Base-by-base conservation (phyloP, 2,888 invertebrate genomes). In the Griposia aprilina region DNA sequence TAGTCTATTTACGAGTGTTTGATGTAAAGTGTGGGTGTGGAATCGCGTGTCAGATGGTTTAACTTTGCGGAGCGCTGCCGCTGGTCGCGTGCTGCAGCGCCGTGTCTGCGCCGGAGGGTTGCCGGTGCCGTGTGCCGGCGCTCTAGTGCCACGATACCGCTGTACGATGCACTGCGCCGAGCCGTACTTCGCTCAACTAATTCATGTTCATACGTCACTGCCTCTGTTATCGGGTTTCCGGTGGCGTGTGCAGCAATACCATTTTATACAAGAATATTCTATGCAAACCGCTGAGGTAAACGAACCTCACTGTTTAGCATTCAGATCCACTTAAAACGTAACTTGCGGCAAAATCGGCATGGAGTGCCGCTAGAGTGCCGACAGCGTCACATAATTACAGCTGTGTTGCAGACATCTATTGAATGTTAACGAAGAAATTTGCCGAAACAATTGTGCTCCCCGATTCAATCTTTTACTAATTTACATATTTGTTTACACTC, bases 211-310 rank as follows among this genome's bases (percentile, higher is more conserved):
- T 91, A 92, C 90, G 90, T 91, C 92, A 90, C 92, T 90, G 89
- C 88, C 86, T 88, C 84, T 83, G 87, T 90, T 94, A 94, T 94
- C 94, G 82, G 80, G 84, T 89, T 93, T 93, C 94, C 94, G 90
- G 89, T 93, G 87, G 92, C 92, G 92, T 92, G 92, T 91, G 90
- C 90, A 88, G 88, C 86, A 81, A 87, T 80, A 80, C 82, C 81
- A 81, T 87, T 89, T 85, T 88, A 84, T 89, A 86, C 88, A 75
- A 85, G 76, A 81, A 89, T 90, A 90, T 90, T 92, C 88, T 92
- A 93, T 92, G 92, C 91, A 91, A 90, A 89, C 84, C 77, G 77
- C 88, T 85, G 77, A 83, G 88, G 90, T 88, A 92, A 90, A 92
- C 91, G 93, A 93, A 91, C 93, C 88, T 74, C 62, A 60, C 71